These are phyloP conservation scores for Drosophila persimilis DNA, from an alignment of 1,140 invertebrate genomes.

Conservation along the genomic window DNA sequence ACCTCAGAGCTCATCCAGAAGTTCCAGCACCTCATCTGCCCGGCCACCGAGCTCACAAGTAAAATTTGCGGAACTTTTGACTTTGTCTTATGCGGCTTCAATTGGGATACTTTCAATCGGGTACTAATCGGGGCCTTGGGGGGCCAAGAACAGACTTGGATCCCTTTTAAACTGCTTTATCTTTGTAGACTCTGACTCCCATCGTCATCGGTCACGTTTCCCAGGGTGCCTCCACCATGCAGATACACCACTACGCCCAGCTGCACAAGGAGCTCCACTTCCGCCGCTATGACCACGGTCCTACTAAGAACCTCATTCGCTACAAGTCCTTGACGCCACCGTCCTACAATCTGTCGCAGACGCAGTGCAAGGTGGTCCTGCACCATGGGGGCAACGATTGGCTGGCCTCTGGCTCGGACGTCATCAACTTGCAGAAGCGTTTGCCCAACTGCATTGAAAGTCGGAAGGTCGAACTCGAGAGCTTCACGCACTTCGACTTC, in stretches of 20 bases:
- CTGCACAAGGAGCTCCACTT: neutral
- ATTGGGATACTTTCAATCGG: constrained; percentile 43
- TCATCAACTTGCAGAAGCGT: neutral
- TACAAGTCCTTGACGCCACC: neutral
- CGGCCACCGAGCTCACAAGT: neutral
- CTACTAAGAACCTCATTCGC: neutral
- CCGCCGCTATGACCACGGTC: constrained; percentile 19
- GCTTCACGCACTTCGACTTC: constrained; percentile 53
- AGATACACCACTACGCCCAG: constrained; percentile 48
- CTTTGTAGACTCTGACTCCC: neutral
- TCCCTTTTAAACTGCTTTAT: neutral
- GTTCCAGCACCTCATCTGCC: constrained; percentile 38
- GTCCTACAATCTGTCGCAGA: constrained; percentile 34
- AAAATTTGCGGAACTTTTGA: constrained; percentile 53
- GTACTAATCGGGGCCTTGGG: constrained; percentile 1
- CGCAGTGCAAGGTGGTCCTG: constrained; percentile 18
- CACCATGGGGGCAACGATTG: constrained; percentile 39
- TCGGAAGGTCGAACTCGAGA: neutral
- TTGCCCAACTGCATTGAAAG: constrained; percentile 44
- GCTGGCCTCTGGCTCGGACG: constrained; percentile 18
- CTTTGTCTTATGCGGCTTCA: constrained; percentile 44
- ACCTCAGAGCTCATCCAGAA: constrained; percentile 7
- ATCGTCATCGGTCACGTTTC: constrained; percentile 41
- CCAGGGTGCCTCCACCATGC: constrained; percentile 42
- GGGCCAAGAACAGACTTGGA: no score